These are phyloP conservation scores for Gymnarchus niloticus DNA, from an alignment of 2,113 vertebrate species.

Conservation along the genomic window DNA sequence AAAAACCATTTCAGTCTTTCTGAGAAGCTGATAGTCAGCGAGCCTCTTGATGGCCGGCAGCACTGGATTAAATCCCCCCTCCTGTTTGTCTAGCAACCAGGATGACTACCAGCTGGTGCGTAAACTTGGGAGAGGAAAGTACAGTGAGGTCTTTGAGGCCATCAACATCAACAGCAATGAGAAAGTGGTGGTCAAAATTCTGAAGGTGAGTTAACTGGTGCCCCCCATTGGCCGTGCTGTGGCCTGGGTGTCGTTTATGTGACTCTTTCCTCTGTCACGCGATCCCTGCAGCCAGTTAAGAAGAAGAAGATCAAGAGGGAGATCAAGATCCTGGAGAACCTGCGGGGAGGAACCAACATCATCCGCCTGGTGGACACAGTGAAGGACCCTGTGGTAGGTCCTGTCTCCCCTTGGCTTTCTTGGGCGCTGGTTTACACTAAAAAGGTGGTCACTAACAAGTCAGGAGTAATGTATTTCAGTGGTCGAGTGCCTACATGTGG, in stretches of 20 bases:
- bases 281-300: constrained; percentile 83
- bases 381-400: constrained; percentile 94
- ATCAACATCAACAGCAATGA: constrained; percentile 98
- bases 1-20: too few relatives aligned
- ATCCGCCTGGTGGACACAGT: constrained; percentile 96
- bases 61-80: neutral
- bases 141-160: constrained; percentile 97
- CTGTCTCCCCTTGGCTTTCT: neutral
- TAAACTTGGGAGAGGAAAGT: constrained; percentile 92
- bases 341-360: constrained; percentile 96
- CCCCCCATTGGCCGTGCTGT: neutral
- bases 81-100: constrained; percentile 75
- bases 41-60: neutral
- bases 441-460: neutral
- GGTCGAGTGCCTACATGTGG: neutral
- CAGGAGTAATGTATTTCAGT: neutral
- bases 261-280: neutral
- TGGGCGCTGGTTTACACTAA: neutral
- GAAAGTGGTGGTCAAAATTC: constrained; percentile 95
- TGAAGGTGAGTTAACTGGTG: constrained; percentile 74
- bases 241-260: neutral
- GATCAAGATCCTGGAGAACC: constrained; percentile 97
- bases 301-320: constrained; percentile 99
- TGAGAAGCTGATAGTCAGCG: neutral
- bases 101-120: constrained; percentile 96